Evolutionary conservation across 1,140 invertebrate species (phyloP).

Genomic region (Maniola jurtina): DNA sequence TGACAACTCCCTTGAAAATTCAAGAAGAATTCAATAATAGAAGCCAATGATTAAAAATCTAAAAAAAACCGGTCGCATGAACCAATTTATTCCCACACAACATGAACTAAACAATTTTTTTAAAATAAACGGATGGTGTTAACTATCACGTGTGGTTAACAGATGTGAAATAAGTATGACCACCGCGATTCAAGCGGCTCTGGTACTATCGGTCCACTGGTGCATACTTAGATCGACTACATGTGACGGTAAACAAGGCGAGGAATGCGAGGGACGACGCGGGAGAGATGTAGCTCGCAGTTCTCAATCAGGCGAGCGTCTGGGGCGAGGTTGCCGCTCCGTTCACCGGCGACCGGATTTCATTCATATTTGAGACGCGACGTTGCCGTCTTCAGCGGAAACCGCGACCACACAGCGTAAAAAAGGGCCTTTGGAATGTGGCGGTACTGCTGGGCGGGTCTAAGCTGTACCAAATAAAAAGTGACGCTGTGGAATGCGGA

Average conservation of each 20-base stretch:
- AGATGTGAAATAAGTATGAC: slow-evolving; percentile 42
- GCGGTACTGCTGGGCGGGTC: slow-evolving; percentile 70
- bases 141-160: slow-evolving; percentile 39
- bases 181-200: slow-evolving; percentile 38
- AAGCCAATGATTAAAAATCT: too few relatives aligned
- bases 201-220: not conserved
- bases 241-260: slow-evolving; percentile 47
- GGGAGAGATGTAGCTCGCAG: slow-evolving; percentile 58
- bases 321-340: slow-evolving; percentile 71
- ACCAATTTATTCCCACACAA: slow-evolving; percentile 13
- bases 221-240: slow-evolving; percentile 38
- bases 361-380: slow-evolving; percentile 77
- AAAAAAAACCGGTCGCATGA: not conserved
- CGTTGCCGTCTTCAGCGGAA: slow-evolving; percentile 76
- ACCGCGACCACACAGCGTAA: slow-evolving; percentile 76
- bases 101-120: slow-evolving; percentile 20
- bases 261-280: slow-evolving; percentile 56
- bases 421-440: slow-evolving; percentile 75
- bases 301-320: slow-evolving; percentile 74
- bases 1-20: too few relatives aligned
- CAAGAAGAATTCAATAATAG: not conserved
- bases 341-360: slow-evolving; percentile 69
- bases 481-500: slow-evolving; percentile 67
- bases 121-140: slow-evolving; percentile 13
- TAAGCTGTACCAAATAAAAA: slow-evolving; percentile 69